Percentiles rank a stretch among this genome's conserved stretches.
These are phyloP conservation scores for Agelastica alni DNA, from an alignment of 2,888 invertebrate genomes.

Conservation along the genomic window DNA sequence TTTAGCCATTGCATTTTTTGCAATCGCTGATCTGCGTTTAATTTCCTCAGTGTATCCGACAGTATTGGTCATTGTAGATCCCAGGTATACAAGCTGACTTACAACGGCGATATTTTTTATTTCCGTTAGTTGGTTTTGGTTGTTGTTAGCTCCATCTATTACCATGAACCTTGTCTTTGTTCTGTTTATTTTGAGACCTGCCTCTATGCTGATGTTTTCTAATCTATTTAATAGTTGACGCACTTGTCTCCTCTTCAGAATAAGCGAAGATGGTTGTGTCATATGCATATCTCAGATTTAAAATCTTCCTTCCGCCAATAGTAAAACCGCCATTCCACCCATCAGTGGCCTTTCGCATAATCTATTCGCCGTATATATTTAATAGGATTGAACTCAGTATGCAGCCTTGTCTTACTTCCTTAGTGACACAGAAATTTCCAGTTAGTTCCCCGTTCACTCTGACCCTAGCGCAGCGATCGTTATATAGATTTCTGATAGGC, in stretches of 20 bases:
- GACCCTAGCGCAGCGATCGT: not conserved
- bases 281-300: not conserved
- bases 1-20: no score
- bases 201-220: no score
- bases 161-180: no score
- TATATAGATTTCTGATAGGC: not conserved
- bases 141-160: no score
- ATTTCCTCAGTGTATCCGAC: no score
- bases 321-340: not conserved
- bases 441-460: not conserved
- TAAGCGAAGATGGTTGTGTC: not conserved
- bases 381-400: not conserved
- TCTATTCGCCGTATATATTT: not conserved
- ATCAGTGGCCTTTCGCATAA: not conserved
- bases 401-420: not conserved
- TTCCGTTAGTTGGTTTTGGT: no score
- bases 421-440: not conserved
- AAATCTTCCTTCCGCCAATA: not conserved
- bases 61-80: no score
- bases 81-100: no score
- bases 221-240: no score
- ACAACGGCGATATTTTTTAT: no score
- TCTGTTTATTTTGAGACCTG: no score
- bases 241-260: not conserved
- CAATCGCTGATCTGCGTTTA: no score